Conservation (phyloP, 2,797 vertebrate species). For the Peromyscus eremicus region DNA sequence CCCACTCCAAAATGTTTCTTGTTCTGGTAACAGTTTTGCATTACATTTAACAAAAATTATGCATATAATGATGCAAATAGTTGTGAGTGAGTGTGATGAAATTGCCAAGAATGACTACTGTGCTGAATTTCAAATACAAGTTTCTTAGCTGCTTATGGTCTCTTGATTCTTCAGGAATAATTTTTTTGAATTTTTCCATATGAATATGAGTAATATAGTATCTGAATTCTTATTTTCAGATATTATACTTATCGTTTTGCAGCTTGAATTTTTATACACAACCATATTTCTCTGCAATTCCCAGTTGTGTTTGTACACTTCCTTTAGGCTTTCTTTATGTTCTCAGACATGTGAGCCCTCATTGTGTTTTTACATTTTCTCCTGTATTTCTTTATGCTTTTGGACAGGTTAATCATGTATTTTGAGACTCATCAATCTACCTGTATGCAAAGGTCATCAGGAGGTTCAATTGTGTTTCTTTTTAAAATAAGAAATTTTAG, state of each 20-base stretch:
- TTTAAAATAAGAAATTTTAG: neutral
- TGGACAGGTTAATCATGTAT: neutral
- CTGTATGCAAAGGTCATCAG: neutral
- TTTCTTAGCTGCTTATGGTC: neutral
- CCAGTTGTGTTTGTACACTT: neutral
- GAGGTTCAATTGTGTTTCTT: neutral
- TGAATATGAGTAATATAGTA: neutral
- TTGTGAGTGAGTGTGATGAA: neutral
- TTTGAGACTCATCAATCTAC: neutral
- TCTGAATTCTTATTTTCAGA: slow-evolving; percentile 6
- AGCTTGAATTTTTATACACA: neutral
- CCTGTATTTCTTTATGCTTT: neutral
- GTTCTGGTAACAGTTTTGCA: neutral
- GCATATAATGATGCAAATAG: neutral
- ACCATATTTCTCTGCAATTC: neutral
- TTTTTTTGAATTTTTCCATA: neutral
- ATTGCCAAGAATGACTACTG: neutral
- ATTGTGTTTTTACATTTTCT: neutral
- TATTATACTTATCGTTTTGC: neutral
- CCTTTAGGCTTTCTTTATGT: neutral
- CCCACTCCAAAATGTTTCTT: neutral
- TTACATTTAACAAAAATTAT: neutral
- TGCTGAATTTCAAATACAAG: neutral
- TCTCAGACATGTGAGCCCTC: neutral
- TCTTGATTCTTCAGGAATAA: neutral